phyloP scores from a whole-genome alignment of 64 coral and sea anemone genomes.

The Orbicella faveolata region DNA sequence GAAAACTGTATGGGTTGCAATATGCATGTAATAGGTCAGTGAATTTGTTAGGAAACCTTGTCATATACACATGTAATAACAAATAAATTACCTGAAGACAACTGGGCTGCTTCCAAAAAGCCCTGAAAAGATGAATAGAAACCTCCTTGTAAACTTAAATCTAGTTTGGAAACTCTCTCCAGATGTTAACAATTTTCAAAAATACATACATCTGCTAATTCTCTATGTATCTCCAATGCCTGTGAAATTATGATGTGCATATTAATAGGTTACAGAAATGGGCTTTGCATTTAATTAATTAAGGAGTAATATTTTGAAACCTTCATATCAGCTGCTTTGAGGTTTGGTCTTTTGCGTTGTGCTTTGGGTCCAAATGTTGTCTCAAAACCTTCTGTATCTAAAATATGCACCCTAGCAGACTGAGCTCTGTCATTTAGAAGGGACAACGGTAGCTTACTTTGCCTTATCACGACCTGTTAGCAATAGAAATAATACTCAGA shows the following conservation, averaged over 20 bases:
- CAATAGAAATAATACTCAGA: not conserved
- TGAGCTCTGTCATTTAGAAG: slow-evolving; percentile 90
- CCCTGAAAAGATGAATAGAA: slow-evolving; percentile 11
- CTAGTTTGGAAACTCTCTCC: no score
- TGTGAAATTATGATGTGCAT: no score
- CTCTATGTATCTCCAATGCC: no score
- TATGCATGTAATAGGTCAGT: no score
- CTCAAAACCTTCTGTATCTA: slow-evolving; percentile 93
- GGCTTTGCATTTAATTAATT: not conserved
- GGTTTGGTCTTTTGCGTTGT: slow-evolving; percentile 94
- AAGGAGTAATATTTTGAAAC: not conserved
- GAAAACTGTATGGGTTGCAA: no score
- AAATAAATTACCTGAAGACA: slow-evolving; percentile 57
- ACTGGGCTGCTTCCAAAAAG: slow-evolving; percentile 63
- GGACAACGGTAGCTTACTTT: slow-evolving; percentile 89
- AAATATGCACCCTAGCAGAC: slow-evolving; percentile 87
- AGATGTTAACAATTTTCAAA: no score
- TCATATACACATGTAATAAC: no score
- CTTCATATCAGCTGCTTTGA: slow-evolving; percentile 80
- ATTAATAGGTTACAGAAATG: not conserved
- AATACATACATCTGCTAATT: no score
- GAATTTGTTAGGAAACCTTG: no score
- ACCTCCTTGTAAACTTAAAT: not conserved
- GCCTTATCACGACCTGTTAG: slow-evolving; percentile 88
- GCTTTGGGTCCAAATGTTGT: slow-evolving; percentile 99